Evolutionary conservation across 2,797 vertebrate species (phyloP).

Genomic region (Hozukius guyotensis): DNA sequence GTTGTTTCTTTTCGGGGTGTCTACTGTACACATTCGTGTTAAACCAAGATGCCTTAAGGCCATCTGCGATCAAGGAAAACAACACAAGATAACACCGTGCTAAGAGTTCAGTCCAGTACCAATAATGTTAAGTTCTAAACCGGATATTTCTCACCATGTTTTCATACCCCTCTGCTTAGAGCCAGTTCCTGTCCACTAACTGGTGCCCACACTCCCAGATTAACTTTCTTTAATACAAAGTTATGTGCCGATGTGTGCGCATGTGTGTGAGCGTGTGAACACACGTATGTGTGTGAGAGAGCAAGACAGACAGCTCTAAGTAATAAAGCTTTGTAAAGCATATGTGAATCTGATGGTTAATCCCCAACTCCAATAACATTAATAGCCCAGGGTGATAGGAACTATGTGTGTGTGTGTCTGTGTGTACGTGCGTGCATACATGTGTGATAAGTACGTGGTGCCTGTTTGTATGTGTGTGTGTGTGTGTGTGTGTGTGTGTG

Average conservation of each 20-base stretch:
- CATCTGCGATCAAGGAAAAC: not conserved
- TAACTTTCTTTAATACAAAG: conserved; percentile 41
- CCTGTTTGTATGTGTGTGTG: conserved; percentile 21
- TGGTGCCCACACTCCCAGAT: conserved; percentile 6
- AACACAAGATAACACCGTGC: not conserved
- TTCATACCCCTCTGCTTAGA: not conserved
- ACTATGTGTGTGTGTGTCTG: conserved; percentile 36
- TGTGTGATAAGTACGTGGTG: conserved; percentile 50
- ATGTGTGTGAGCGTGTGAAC: not conserved
- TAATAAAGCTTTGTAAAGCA: conserved; percentile 80
- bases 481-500: conserved; percentile 19
- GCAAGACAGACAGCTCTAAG: conserved; percentile 52
- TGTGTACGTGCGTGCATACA: conserved; percentile 17
- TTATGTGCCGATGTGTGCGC: conserved; percentile 12
- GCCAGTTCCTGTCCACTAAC: not conserved
- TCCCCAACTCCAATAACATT: conserved; percentile 79
- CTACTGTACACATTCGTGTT: not conserved
- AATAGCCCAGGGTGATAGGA: conserved; percentile 73
- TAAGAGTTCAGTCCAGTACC: not conserved
- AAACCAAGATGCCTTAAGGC: not conserved
- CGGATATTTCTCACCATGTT: not conserved
- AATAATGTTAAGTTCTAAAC: not conserved
- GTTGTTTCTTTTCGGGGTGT: not conserved
- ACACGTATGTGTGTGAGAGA: not conserved
- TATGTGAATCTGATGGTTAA: conserved; percentile 81